Conservation (phyloP, 2,797 vertebrate genomes). For the Gobio occitaniae region DNA sequence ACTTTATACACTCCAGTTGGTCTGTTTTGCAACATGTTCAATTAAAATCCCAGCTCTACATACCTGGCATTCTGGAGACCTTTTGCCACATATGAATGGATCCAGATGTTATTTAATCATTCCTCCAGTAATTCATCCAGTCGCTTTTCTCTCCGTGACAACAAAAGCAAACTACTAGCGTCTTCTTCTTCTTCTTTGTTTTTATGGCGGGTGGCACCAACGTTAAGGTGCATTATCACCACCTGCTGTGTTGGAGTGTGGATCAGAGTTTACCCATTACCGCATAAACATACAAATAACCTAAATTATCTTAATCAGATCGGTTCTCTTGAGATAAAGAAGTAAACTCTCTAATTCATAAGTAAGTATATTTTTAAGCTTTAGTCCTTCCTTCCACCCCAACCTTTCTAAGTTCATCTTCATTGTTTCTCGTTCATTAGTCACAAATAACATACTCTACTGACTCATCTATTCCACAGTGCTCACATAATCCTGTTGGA, state of each 20-base stretch:
- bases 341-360: not conserved
- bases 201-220: not conserved
- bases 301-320: not conserved
- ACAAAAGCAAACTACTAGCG: not conserved
- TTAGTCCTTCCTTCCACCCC: not conserved
- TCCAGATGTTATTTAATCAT: not conserved
- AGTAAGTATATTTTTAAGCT: not conserved
- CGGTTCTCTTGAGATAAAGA: not conserved
- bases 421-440: not conserved
- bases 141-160: not conserved
- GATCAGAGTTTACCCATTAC: not conserved
- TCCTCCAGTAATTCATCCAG: not conserved
- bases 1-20: not conserved
- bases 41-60: not conserved
- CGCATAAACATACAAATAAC: not conserved
- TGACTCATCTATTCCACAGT: not conserved
- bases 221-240: not conserved
- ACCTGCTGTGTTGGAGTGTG: not conserved
- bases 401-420: not conserved
- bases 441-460: not conserved
- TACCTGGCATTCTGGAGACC: not conserved
- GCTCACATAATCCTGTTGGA: not conserved
- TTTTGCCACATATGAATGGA: not conserved
- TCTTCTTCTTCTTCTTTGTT: not conserved
- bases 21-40: not conserved